These are phyloP conservation scores for Cryptoblepharus egeriae DNA, from an alignment of 2,797 vertebrate species.

Conservation along the genomic window DNA sequence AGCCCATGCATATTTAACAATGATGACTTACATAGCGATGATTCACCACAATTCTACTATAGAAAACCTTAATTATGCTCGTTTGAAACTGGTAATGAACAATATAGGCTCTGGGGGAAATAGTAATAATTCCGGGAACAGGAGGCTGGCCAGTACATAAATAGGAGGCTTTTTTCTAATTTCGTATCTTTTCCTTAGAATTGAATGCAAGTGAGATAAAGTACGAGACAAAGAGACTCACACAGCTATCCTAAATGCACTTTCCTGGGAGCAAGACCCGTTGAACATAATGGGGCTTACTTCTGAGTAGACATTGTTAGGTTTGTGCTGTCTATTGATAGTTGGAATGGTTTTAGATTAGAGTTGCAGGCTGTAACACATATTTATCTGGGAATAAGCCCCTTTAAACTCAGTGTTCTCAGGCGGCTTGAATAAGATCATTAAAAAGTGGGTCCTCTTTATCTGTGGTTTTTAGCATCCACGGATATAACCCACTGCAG, in stretches of 20 bases:
- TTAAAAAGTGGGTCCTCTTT: too few relatives aligned
- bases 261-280: too few relatives aligned
- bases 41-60: constrained; percentile 51
- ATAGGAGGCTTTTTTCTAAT: constrained; percentile 24
- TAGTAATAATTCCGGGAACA: constrained; percentile 1
- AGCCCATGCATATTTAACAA: constrained; percentile 34
- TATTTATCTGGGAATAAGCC: neutral
- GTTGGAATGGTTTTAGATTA: neutral
- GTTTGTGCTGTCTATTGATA: too few relatives aligned
- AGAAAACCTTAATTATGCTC: constrained; percentile 47
- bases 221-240: neutral
- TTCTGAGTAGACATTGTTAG: too few relatives aligned
- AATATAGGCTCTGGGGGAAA: neutral
- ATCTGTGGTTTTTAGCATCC: too few relatives aligned
- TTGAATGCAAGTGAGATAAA: constrained; percentile 4
- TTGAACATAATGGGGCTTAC: too few relatives aligned
- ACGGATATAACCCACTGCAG: too few relatives aligned
- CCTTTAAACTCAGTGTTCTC: too few relatives aligned
- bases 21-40: constrained; percentile 18
- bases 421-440: too few relatives aligned
- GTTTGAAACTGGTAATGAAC: constrained; percentile 9
- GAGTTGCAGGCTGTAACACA: too few relatives aligned
- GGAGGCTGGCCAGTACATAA: constrained; percentile 25
- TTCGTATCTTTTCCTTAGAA: constrained; percentile 1
- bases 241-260: too few relatives aligned